These are phyloP conservation scores for Apis florea DNA, from an alignment of 1,140 invertebrate species.

Conservation along the genomic window DNA sequence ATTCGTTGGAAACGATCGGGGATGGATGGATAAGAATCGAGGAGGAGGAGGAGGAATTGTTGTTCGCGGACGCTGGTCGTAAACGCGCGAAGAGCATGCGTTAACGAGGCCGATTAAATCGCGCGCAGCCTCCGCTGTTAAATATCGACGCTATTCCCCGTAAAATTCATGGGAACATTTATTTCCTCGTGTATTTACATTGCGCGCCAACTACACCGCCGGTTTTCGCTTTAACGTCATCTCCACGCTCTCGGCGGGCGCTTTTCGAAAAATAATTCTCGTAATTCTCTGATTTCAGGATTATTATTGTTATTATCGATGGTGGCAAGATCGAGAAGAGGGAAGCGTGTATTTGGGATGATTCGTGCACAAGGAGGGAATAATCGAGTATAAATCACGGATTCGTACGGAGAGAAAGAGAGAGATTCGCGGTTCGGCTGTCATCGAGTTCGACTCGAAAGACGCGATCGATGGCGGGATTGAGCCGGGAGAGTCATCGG, in stretches of 20 bases:
- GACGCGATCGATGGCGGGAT: constrained; percentile 31
- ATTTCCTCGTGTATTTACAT: constrained; percentile 9
- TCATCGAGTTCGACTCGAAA: neutral
- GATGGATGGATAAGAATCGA: neutral
- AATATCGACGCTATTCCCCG: neutral
- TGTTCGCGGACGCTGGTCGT: neutral
- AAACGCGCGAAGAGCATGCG: neutral
- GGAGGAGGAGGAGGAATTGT: no score
- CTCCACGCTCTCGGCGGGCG: no score
- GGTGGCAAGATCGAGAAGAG: neutral
- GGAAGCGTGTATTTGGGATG: no score
- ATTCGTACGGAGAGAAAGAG: neutral
- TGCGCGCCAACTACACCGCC: constrained; percentile 2
- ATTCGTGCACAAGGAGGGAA: neutral
- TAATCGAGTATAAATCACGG: neutral
- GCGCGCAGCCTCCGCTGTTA: neutral
- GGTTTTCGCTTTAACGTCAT: no score
- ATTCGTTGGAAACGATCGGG: no score
- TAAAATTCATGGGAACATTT: constrained; percentile 6
- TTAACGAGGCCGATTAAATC: neutral
- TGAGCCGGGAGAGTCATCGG: neutral
- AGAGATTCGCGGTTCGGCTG: neutral
- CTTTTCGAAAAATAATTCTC: neutral
- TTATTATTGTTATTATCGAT: no score
- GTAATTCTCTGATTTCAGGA: constrained; percentile 42